These are phyloP conservation scores for Tuberolachnus salignus DNA, from an alignment of 2,888 invertebrate genomes.

Conservation along the genomic window DNA sequence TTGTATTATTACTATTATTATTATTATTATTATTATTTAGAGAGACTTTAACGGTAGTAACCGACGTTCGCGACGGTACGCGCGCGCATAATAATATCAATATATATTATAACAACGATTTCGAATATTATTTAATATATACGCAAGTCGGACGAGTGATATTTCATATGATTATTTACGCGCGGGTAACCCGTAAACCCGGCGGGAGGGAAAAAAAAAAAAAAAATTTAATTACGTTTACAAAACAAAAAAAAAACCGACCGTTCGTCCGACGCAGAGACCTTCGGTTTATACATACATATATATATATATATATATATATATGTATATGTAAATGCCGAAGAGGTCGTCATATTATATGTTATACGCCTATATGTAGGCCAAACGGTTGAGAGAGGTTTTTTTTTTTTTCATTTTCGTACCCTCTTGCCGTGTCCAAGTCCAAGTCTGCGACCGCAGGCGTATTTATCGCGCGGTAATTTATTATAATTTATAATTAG, in stretches of 20 bases:
- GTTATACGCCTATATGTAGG: background rate
- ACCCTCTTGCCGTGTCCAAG: background rate
- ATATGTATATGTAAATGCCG: too few relatives aligned
- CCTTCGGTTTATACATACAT: too few relatives aligned
- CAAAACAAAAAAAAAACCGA: too few relatives aligned
- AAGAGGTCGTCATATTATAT: background rate
- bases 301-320: too few relatives aligned
- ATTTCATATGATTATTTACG: background rate
- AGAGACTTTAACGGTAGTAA: slow-evolving; percentile 47
- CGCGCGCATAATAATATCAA: background rate
- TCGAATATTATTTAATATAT: too few relatives aligned
- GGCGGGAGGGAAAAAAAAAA: too few relatives aligned
- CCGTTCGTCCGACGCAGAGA: background rate
- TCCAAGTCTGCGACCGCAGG: background rate
- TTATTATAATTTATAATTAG: too few relatives aligned
- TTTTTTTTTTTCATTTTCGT: background rate
- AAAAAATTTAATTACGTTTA: too few relatives aligned
- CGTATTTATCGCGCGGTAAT: too few relatives aligned
- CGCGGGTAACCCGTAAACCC: too few relatives aligned
- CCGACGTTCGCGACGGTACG: background rate
- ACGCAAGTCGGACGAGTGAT: background rate
- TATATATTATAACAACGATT: background rate
- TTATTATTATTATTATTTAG: background rate
- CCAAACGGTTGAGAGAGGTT: background rate
- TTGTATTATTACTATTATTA: background rate